Conservation (phyloP, 2,888 invertebrate species). For the Sminthurinus aureus region DNA sequence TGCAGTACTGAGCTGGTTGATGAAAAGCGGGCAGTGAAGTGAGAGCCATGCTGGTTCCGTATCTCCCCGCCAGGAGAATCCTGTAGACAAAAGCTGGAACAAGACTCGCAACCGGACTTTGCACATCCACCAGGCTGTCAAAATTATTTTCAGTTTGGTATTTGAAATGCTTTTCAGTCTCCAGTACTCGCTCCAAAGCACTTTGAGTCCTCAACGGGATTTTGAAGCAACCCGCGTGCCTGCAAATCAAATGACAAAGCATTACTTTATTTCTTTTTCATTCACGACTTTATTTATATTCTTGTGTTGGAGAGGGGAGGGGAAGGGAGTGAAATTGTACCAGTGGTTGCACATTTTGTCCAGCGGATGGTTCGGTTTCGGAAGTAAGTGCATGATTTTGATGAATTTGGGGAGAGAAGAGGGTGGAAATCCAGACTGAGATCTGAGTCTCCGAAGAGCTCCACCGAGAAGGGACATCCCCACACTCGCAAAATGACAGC, state of each 20-base stretch:
- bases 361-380: conserved; percentile 32
- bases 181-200: conserved; percentile 30
- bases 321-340: conserved; percentile 1
- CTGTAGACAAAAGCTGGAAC: conserved; percentile 23
- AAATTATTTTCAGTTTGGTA: conserved; percentile 22
- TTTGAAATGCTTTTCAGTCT: conserved; percentile 28
- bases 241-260: background rate
- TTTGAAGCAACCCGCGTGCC: conserved; percentile 34
- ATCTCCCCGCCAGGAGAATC: conserved; percentile 11
- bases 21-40: conserved; percentile 49
- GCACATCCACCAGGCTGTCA: conserved; percentile 11
- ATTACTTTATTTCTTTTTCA: too few relatives aligned
- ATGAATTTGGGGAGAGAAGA: conserved; percentile 2
- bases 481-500: conserved; percentile 52
- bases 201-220: conserved; percentile 16
- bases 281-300: too few relatives aligned
- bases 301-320: background rate
- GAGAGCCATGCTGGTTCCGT: conserved; percentile 40
- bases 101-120: conserved; percentile 15
- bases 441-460: conserved; percentile 42
- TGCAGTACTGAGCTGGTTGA: conserved; percentile 34
- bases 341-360: conserved; percentile 42
- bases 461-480: conserved; percentile 53
- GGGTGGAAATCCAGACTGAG: background rate
- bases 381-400: conserved; percentile 40